Evolutionary conservation across 2,888 invertebrate species (phyloP).

Genomic region (Crepidodera aurea): DNA sequence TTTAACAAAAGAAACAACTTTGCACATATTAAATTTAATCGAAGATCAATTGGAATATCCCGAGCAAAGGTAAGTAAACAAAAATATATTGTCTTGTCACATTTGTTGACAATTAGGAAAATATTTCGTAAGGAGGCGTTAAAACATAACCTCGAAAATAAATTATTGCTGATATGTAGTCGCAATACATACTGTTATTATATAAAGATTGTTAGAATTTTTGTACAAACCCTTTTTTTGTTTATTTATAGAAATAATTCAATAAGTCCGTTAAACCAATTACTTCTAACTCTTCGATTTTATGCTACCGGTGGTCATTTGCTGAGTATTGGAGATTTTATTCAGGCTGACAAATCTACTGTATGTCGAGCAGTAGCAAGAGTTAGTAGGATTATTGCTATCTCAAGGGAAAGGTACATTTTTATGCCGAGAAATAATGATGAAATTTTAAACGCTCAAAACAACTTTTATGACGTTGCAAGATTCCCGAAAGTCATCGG

Average conservation of each 20-base stretch:
- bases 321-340: not conserved
- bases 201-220: too few relatives aligned
- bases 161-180: too few relatives aligned
- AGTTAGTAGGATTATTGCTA: conserved; percentile 5
- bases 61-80: too few relatives aligned
- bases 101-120: not conserved
- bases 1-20: not conserved
- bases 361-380: not conserved
- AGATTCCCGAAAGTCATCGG: conserved; percentile 11
- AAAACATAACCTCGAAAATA: too few relatives aligned
- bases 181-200: too few relatives aligned
- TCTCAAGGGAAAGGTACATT: not conserved
- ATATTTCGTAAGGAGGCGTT: too few relatives aligned
- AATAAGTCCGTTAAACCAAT: conserved; percentile 11
- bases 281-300: conserved; percentile 15
- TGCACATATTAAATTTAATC: not conserved
- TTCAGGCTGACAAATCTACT: not conserved
- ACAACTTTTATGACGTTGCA: not conserved
- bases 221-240: too few relatives aligned
- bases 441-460: not conserved
- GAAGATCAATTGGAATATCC: too few relatives aligned
- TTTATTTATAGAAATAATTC: conserved; percentile 22
- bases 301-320: conserved; percentile 18
- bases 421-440: conserved; percentile 7
- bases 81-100: not conserved